Conservation (phyloP, 2,797 vertebrate genomes). For the Danio aesculapii region DNA sequence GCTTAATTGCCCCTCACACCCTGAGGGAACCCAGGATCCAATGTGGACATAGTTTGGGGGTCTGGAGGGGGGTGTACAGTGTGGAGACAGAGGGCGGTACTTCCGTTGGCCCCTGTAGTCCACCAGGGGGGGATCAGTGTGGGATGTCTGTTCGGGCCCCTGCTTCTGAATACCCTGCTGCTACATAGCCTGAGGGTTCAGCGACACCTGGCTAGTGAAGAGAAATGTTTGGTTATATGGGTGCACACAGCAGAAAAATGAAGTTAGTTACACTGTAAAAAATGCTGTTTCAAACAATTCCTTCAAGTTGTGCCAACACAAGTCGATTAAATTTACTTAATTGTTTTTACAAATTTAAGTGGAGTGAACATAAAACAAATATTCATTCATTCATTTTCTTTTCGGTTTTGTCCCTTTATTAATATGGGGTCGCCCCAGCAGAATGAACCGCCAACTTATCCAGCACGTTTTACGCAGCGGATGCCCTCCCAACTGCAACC, state of each 20-base stretch:
- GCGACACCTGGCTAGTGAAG: conserved; percentile 54
- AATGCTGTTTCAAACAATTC: background rate
- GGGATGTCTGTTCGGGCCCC: conserved; percentile 50
- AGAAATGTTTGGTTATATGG: conserved; percentile 2
- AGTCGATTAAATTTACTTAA: no score
- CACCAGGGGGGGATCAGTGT: conserved; percentile 39
- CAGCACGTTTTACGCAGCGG: no score
- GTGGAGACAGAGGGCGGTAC: conserved; percentile 46
- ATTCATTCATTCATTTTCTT: no score
- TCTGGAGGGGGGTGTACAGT: conserved; percentile 60
- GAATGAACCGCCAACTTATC: no score
- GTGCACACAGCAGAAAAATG: conserved; percentile 5
- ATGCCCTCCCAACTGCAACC: no score
- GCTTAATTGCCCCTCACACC: conserved; percentile 62
- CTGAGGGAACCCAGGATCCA: conserved; percentile 57
- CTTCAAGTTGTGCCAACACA: no score
- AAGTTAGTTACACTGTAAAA: no score
- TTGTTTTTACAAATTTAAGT: no score
- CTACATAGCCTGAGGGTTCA: conserved; percentile 47
- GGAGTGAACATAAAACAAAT: no score
- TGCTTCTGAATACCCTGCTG: conserved; percentile 46
- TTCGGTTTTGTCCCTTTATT: no score
- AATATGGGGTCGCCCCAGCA: no score
- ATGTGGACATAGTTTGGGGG: conserved; percentile 58
- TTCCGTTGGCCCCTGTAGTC: conserved; percentile 50